Conservation (phyloP, 2,888 invertebrate species). For the Habrosyne pyritoides region DNA sequence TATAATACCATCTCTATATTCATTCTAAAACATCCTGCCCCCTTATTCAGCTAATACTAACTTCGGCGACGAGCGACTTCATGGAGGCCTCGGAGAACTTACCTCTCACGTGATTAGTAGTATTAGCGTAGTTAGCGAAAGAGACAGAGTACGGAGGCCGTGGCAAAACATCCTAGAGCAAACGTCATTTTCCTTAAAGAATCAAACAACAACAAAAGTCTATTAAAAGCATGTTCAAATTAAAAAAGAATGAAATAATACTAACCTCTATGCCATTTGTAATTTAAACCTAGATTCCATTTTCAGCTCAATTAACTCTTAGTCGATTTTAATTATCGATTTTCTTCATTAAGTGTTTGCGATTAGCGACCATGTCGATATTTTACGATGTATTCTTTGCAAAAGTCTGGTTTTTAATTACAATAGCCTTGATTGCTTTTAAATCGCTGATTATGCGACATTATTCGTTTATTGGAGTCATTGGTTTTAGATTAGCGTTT, state of each 20-base stretch:
- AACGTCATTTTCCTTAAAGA: too few species aligned
- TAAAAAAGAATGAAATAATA: not conserved
- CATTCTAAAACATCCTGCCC: too few species aligned
- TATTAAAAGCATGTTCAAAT: not conserved
- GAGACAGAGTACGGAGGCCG: too few species aligned
- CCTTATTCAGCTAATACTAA: too few species aligned
- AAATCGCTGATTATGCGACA: slow-evolving; percentile 66
- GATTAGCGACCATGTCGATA: slow-evolving; percentile 78
- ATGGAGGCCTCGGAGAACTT: too few species aligned
- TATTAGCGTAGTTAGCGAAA: too few species aligned
- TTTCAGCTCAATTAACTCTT: slow-evolving; percentile 78
- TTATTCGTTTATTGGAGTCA: slow-evolving; percentile 49
- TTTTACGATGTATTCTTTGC: slow-evolving; percentile 67
- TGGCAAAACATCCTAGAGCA: too few species aligned
- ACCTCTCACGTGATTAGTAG: too few species aligned
- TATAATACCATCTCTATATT: too few species aligned
- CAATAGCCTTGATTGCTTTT: slow-evolving; percentile 56
- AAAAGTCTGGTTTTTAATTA: slow-evolving; percentile 68
- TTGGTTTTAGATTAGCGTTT: slow-evolving; percentile 9
- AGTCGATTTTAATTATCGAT: slow-evolving; percentile 76
- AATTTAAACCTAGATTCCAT: slow-evolving; percentile 68
- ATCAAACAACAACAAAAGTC: not conserved
- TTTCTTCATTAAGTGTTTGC: slow-evolving; percentile 78
- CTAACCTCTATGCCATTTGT: slow-evolving; percentile 12
- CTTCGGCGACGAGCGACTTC: too few species aligned